phyloP scores from a whole-genome alignment of 1,140 invertebrate genomes.

The Rhagoletis pomonella region DNA sequence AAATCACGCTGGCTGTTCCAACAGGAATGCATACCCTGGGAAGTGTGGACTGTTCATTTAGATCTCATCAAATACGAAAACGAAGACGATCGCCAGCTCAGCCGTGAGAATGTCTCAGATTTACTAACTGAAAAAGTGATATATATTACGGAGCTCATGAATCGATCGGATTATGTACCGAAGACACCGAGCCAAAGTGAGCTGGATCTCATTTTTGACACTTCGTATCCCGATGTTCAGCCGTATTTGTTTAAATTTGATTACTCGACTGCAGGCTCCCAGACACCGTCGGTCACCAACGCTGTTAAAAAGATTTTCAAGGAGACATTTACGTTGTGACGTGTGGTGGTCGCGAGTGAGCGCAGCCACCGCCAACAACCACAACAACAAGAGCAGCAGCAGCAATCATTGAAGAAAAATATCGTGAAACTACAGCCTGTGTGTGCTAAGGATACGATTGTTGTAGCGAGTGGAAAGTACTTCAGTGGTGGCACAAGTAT shows the following conservation, averaged over 20 bases:
- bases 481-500: slow-evolving; percentile 51
- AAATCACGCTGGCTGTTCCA: slow-evolving; percentile 91
- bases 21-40: slow-evolving; percentile 95
- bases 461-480: slow-evolving; percentile 35
- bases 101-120: slow-evolving; percentile 92
- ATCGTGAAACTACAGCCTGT: neutral
- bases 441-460: slow-evolving; percentile 32
- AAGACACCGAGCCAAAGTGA: slow-evolving; percentile 95
- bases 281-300: slow-evolving; percentile 84
- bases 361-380: slow-evolving; percentile 13
- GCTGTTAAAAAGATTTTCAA: slow-evolving; percentile 93
- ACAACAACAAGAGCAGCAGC: neutral
- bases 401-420: neutral
- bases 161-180: slow-evolving; percentile 94
- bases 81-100: slow-evolving; percentile 91
- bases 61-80: slow-evolving; percentile 89
- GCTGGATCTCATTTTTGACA: slow-evolving; percentile 95
- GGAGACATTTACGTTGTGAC: slow-evolving; percentile 87
- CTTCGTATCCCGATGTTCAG: slow-evolving; percentile 92
- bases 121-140: slow-evolving; percentile 93
- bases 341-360: slow-evolving; percentile 53
- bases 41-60: slow-evolving; percentile 95
- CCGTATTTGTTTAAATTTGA: slow-evolving; percentile 95
- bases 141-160: slow-evolving; percentile 95
- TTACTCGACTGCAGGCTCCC: slow-evolving; percentile 83